Percentiles rank a stretch among this genome's conserved stretches.
Conservation (phyloP, 2,888 invertebrate genomes). For the Lasioglossum oenotherae region DNA sequence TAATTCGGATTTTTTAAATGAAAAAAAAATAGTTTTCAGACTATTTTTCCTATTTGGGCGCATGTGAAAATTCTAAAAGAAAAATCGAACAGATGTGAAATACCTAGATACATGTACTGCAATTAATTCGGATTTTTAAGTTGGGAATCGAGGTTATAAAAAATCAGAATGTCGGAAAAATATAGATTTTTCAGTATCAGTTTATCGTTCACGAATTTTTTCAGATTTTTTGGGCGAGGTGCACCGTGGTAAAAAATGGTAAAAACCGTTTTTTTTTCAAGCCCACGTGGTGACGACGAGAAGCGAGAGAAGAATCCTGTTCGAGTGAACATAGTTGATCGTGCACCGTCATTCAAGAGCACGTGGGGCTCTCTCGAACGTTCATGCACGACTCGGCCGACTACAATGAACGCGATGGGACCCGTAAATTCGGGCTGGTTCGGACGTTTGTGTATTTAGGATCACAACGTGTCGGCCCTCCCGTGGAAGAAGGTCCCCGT, state of each 20-base stretch:
- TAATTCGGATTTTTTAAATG: not conserved
- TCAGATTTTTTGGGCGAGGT: not conserved
- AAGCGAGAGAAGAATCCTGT: conserved; percentile 1
- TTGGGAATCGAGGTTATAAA: not conserved
- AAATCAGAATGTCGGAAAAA: not conserved
- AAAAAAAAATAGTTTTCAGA: not conserved
- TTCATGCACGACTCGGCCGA: conserved; percentile 31
- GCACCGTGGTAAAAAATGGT: not conserved
- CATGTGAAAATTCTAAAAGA: not conserved
- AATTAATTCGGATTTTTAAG: not conserved
- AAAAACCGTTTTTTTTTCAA: not conserved
- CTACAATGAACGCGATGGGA: conserved; percentile 16
- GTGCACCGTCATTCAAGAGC: conserved; percentile 23
- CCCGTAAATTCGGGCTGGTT: conserved; percentile 28
- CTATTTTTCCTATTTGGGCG: not conserved
- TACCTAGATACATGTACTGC: too few relatives aligned
- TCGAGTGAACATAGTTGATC: not conserved
- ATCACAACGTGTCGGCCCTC: conserved; percentile 30
- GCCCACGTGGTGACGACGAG: not conserved
- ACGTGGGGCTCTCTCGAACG: not conserved
- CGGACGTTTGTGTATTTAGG: conserved; percentile 49
- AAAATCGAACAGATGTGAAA: not conserved
- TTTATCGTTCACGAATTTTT: not conserved
- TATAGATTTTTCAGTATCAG: not conserved
- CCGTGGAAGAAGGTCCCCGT: conserved; percentile 28